A percentile compares a stretch with the other conserved stretches of the same genome.
Evolutionary conservation across 2,797 vertebrate genomes (phyloP).

Genomic region (Pygocentrus nattereri): DNA sequence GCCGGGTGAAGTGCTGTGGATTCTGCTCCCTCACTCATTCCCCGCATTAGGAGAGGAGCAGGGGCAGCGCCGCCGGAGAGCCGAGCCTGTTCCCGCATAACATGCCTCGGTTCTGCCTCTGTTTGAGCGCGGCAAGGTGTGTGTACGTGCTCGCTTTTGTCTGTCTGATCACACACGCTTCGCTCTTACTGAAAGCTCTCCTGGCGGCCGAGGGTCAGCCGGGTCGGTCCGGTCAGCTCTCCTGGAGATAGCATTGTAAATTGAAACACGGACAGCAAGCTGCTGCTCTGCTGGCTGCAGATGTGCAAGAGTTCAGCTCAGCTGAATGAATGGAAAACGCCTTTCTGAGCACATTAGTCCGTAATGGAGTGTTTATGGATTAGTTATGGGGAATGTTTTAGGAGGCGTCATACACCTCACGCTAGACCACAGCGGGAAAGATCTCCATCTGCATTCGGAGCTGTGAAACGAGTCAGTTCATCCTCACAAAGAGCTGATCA

Average conservation of each 20-base stretch:
- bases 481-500: too few relatives aligned
- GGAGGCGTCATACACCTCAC: background rate
- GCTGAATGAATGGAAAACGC: too few relatives aligned
- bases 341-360: background rate
- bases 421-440: too few relatives aligned
- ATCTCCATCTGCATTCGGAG: too few relatives aligned
- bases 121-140: conserved; percentile 9
- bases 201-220: conserved; percentile 3
- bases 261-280: background rate
- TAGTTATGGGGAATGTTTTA: too few relatives aligned
- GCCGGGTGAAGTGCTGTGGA: background rate
- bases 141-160: conserved; percentile 17
- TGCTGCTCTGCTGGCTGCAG: too few relatives aligned
- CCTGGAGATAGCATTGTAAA: background rate
- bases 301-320: too few relatives aligned
- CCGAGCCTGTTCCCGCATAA: conserved; percentile 32
- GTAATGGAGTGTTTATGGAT: background rate
- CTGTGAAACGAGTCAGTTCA: too few relatives aligned
- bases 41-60: background rate
- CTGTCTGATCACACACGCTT: conserved; percentile 26
- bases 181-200: background rate
- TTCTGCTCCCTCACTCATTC: background rate
- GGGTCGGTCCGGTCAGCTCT: background rate
- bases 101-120: conserved; percentile 25
- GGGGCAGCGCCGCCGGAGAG: background rate